Evolutionary conservation across 2,113 vertebrate species (phyloP).

Genomic region (Tauraco erythrolophus): DNA sequence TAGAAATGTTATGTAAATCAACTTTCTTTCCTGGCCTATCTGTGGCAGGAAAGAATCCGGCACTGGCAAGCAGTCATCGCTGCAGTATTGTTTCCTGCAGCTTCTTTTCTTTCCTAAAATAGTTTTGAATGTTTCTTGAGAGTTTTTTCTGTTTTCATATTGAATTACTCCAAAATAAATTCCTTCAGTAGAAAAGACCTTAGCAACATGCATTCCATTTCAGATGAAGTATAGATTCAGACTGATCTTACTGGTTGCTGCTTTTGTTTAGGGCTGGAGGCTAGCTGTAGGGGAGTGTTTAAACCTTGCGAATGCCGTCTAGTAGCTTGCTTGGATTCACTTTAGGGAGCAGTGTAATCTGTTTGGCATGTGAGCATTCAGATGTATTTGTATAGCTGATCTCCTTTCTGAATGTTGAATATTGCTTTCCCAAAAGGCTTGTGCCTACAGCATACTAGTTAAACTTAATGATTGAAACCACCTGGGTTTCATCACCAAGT

Average conservation of each 20-base stretch:
- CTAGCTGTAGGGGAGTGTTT: not conserved
- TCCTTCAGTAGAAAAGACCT: not conserved
- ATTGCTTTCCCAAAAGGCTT: not conserved
- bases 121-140: not conserved
- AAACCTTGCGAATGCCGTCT: not conserved
- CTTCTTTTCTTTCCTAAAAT: not conserved
- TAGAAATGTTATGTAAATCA: slow-evolving; percentile 25
- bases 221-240: not conserved
- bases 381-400: not conserved
- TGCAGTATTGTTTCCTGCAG: not conserved
- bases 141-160: not conserved
- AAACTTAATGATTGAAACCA: not conserved
- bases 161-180: not conserved
- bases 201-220: not conserved
- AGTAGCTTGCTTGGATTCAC: not conserved
- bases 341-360: not conserved
- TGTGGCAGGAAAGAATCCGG: slow-evolving; percentile 6
- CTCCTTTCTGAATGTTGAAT: not conserved
- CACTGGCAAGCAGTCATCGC: not conserved
- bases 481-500: not conserved
- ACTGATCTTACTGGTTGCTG: not conserved
- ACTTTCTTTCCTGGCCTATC: not conserved
- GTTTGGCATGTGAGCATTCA: not conserved
- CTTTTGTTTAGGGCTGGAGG: not conserved
- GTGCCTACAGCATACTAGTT: not conserved